A percentile compares a stretch with the other conserved stretches of the same genome.
Evolutionary conservation across 2,113 vertebrate genomes (phyloP).

Genomic region (Gobio gobio): DNA sequence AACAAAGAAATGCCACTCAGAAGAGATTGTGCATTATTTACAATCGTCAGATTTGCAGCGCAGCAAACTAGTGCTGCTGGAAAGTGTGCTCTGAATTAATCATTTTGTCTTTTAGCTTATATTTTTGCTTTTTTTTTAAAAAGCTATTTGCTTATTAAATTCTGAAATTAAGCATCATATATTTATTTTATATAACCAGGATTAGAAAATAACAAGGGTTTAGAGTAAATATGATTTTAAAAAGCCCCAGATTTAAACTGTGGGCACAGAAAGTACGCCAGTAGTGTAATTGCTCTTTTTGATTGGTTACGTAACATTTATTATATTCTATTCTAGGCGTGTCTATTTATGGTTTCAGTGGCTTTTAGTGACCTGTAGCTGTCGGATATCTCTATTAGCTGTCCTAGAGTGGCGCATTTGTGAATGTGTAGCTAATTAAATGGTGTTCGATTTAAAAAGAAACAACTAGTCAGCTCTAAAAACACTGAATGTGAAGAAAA

Average conservation of each 20-base stretch:
- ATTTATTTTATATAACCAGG: background rate
- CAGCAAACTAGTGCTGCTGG: conserved; percentile 11
- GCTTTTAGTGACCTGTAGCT: background rate
- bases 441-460: background rate
- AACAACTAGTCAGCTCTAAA: background rate
- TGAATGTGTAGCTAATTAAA: background rate
- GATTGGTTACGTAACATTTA: background rate
- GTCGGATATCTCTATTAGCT: background rate
- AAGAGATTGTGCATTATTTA: conserved; percentile 44
- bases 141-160: background rate
- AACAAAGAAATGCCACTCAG: conserved; percentile 21
- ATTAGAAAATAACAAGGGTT: background rate
- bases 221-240: background rate
- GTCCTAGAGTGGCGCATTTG: background rate
- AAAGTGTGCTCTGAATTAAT: conserved; percentile 38
- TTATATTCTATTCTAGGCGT: background rate
- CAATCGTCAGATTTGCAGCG: conserved; percentile 5
- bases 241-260: background rate
- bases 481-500: background rate
- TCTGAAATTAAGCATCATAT: background rate
- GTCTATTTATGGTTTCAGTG: background rate
- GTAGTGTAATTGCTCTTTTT: conserved; percentile 5
- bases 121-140: background rate
- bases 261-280: background rate
- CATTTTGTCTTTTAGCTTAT: conserved; percentile 32